These are phyloP conservation scores for Cyprinella venusta DNA, from an alignment of 2,797 vertebrate species.

Conservation along the genomic window DNA sequence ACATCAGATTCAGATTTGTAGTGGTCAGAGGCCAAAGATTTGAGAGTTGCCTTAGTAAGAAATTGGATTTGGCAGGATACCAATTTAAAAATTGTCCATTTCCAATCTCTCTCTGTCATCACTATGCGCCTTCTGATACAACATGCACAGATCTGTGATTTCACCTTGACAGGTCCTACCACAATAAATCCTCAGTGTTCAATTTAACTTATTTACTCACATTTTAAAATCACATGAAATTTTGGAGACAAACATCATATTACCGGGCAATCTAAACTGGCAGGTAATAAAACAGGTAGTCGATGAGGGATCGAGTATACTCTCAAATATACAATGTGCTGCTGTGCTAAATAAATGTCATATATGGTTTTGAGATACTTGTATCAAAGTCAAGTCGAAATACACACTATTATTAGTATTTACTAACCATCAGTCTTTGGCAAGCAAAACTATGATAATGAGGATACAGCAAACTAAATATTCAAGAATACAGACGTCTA, in stretches of 20 bases:
- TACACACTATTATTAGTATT: not conserved
- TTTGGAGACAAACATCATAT: not conserved
- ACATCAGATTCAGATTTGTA: too few relatives aligned
- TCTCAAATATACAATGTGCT: not conserved
- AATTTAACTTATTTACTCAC: not conserved
- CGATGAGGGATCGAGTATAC: not conserved
- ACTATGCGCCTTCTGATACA: constrained; percentile 13
- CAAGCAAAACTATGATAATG: not conserved
- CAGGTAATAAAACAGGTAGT: not conserved
- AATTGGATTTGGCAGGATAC: not conserved
- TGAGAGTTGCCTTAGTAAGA: not conserved
- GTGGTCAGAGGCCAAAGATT: not conserved
- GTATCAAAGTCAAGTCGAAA: not conserved
- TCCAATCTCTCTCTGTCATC: not conserved
- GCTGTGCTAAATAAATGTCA: constrained; percentile 11
- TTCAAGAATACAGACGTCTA: not conserved
- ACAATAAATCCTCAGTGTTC: constrained; percentile 8
- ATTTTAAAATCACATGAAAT: constrained; percentile 23
- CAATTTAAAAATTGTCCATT: not conserved
- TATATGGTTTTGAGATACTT: not conserved
- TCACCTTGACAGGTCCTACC: not conserved
- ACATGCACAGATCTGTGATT: constrained; percentile 12
- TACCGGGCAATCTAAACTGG: not conserved
- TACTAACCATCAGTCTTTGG: not conserved
- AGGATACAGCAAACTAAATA: constrained; percentile 20